A percentile compares a stretch with the other conserved stretches of the same genome.
Conservation (phyloP, 2,888 invertebrate species). For the Anticlea derivata region DNA sequence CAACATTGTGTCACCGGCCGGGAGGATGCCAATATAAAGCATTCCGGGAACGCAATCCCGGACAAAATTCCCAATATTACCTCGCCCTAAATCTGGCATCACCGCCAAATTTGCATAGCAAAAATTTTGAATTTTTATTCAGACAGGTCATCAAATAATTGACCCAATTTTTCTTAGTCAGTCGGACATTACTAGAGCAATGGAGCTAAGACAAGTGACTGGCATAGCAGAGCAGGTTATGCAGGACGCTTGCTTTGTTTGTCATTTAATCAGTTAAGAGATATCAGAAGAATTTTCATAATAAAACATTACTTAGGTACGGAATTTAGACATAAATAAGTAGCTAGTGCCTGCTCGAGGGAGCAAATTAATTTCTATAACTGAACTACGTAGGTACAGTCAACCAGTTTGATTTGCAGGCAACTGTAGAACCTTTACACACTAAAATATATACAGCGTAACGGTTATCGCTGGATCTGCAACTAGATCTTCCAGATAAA, state of each 20-base stretch:
- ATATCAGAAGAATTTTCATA: no score
- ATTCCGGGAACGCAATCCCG: constrained; percentile 53
- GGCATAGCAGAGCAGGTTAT: neutral
- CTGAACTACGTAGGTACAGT: no score
- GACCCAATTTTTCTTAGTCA: constrained; percentile 15
- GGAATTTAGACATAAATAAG: no score
- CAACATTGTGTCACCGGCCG: constrained; percentile 44
- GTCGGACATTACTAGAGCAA: constrained; percentile 11
- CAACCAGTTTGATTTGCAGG: no score
- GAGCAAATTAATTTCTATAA: no score
- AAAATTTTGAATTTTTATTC: constrained; percentile 13
- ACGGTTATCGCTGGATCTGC: no score
- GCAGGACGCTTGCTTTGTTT: neutral
- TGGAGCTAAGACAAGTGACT: neutral
- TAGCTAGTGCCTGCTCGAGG: no score
- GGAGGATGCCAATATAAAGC: constrained; percentile 56
- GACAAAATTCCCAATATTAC: constrained; percentile 43
- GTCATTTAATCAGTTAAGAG: neutral
- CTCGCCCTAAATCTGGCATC: constrained; percentile 30
- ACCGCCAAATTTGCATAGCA: constrained; percentile 36
- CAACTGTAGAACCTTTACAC: no score
- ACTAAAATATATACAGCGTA: no score
- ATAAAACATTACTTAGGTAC: no score
- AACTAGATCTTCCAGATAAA: no score
- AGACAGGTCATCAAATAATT: constrained; percentile 10